Evolutionary conservation across 2,888 invertebrate species (phyloP), one percentile per base, ranked within the genome.

Genomic region (Rotaria magnacalcarata): DNA sequence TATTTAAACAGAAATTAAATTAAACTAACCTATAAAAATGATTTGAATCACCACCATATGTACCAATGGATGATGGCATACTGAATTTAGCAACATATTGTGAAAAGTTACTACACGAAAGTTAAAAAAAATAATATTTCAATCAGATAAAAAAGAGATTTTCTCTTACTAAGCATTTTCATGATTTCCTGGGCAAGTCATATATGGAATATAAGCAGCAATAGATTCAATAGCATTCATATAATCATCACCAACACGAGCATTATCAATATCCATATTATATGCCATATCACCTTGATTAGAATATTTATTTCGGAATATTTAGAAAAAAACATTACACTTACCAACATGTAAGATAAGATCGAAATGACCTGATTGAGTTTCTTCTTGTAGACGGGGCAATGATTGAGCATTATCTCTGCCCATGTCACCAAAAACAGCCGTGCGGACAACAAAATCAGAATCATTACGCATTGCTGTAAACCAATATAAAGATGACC

Each of bases 141-240:
- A 34, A 11, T 16, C 24, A 60, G 19, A 16, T 41, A 24, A 24
- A 34, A 16, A 34, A 85, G 1, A 50, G 14, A 50, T 14, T 50
- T 16, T 14, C 95, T 92, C 94, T 92, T 89, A 94, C 94, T 95
- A 95, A 87, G 92, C 93, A 90, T 94, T 93, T 92, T 96, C 96
- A 89, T 96, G 96, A 92, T 96, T 96, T 85, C 96, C 96, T 24
- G 95, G 94, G 88, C 95, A 94, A 1, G 95, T 90, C 91, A 92
- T 91, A 90, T 97, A 97, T 0, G 97, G 96, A 88, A 96, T 92
- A 90, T 94, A 94, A 41, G 95, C 95, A 41, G 96, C 96, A 80
- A 96, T 93, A 0, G 95, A 93, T 92, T 96, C 94, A 87, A 97
- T 94, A 92, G 96, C 95, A 14, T 94, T 93, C 96, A 97, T 96